These are phyloP conservation scores for Spisula solida DNA, from an alignment of 2,888 invertebrate species.

Conservation along the genomic window DNA sequence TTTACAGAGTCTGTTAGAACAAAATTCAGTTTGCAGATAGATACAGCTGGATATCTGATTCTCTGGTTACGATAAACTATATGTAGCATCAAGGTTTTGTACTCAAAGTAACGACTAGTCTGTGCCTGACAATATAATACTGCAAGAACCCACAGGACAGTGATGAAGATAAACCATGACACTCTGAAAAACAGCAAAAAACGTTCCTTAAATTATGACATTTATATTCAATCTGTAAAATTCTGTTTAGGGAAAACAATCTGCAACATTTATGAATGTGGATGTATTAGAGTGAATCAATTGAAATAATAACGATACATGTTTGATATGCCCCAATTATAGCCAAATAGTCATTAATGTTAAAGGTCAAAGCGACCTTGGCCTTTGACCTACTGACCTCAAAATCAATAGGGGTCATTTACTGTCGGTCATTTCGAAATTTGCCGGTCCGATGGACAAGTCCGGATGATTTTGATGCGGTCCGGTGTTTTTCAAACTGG, in stretches of 20 bases:
- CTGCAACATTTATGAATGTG: neutral
- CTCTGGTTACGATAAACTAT: neutral
- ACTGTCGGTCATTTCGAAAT: too few relatives aligned
- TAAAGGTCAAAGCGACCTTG: too few relatives aligned
- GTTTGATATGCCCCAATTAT: too few relatives aligned
- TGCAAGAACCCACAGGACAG: slow-evolving; percentile 1
- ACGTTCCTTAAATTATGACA: neutral
- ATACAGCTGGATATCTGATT: slow-evolving; percentile 24
- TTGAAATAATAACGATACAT: neutral
- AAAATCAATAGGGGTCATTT: too few relatives aligned
- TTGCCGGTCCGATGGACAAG: too few relatives aligned
- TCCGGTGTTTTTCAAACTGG: too few relatives aligned
- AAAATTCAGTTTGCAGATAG: slow-evolving; percentile 17
- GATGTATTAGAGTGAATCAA: too few relatives aligned
- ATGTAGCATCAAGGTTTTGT: slow-evolving; percentile 19
- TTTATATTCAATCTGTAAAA: too few relatives aligned
- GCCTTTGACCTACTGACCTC: too few relatives aligned
- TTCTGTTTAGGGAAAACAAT: too few relatives aligned
- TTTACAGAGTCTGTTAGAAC: slow-evolving; percentile 30
- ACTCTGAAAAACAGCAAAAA: slow-evolving; percentile 12
- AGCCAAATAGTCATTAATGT: too few relatives aligned
- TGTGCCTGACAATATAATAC: slow-evolving; percentile 25
- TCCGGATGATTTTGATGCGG: too few relatives aligned
- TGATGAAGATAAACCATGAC: slow-evolving; percentile 17
- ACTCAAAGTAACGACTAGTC: slow-evolving; percentile 27